Evolutionary conservation across 2,888 invertebrate genomes (phyloP), one percentile per base, ranked within the genome.

Genomic region (Caenorhabditis sp.): DNA sequence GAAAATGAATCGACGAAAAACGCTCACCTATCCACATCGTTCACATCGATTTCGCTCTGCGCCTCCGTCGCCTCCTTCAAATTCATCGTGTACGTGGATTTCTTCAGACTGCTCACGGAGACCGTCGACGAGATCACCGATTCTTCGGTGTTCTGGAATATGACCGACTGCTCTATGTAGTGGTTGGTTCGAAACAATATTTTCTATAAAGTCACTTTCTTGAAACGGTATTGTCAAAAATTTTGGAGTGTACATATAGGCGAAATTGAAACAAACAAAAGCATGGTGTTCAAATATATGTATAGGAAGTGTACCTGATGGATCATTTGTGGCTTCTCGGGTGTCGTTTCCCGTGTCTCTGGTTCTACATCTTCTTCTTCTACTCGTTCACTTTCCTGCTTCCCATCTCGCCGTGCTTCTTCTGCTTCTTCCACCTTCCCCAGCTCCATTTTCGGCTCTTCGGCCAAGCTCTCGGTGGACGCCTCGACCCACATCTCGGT

Each of bases 401-500:
- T 20, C 32, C 17, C 17, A 2, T 50, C 50, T 50, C 41, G 24
- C 15, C 13, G 24, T 17, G 11, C 6, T 13, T 56, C 45, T 17
- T 43, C 32, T 20, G 32, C 56, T 15, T 56, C 9, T 6, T 27
- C 63, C 43, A 46, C 45, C 22, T 50, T 48, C 26, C 35, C 8
- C 20, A 26, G n/a, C 8, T 30, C 26, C 48, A n/a, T 41, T 41
- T 15, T 56, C n/a, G 8, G 35, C 20, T 58, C 27, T 58, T 15
- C 63, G 17, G 2, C 59, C 45, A 70, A 53, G 22, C 53, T 70
- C 35, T 70, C 59, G 24, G 71, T 55, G 7, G 62, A 46, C 13
- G 71, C 58, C 39, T 81, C 78, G n/a, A 81, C 71, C 81, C 81
- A 81, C 59, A 70, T 53, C 52, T 81, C 81, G 9, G 77, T 81